phyloP scores from a whole-genome alignment of 2,797 vertebrate species.

The Picus viridis region DNA sequence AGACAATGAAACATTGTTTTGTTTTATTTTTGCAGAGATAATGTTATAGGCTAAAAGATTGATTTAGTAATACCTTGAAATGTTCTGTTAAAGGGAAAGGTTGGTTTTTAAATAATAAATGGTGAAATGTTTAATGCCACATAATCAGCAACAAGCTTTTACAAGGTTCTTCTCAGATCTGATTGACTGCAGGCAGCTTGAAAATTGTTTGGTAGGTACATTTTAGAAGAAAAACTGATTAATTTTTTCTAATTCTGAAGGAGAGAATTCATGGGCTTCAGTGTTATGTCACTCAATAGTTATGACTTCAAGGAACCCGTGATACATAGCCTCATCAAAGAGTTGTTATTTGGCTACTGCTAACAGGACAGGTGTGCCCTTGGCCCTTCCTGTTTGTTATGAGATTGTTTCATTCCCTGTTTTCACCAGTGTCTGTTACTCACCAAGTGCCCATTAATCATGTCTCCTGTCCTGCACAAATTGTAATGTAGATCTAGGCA shows the following conservation, averaged over 20 bases:
- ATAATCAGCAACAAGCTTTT: background rate
- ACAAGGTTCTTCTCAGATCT: background rate
- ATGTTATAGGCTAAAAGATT: background rate
- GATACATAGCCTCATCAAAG: slow-evolving; percentile 18
- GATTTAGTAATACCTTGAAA: slow-evolving; percentile 7
- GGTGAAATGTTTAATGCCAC: background rate
- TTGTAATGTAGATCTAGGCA: background rate
- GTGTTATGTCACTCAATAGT: background rate
- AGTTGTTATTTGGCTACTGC: slow-evolving; percentile 38
- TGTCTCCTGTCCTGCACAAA: background rate
- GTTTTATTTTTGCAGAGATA: slow-evolving; percentile 15
- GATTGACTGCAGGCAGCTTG: background rate
- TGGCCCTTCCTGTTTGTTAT: slow-evolving; percentile 41
- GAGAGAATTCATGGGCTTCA: background rate
- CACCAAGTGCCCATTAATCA: slow-evolving; percentile 43
- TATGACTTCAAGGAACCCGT: background rate
- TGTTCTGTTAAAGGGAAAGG: background rate
- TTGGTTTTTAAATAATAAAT: background rate
- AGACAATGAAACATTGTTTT: background rate
- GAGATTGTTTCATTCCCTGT: background rate
- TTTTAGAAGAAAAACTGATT: slow-evolving; percentile 33
- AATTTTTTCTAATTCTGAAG: slow-evolving; percentile 4
- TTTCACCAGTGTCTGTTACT: slow-evolving; percentile 13
- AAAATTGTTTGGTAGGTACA: background rate
- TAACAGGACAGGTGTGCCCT: slow-evolving; percentile 46